Evolutionary conservation across 2,797 vertebrate species (phyloP).

Genomic region (Lacerta bilineata): DNA sequence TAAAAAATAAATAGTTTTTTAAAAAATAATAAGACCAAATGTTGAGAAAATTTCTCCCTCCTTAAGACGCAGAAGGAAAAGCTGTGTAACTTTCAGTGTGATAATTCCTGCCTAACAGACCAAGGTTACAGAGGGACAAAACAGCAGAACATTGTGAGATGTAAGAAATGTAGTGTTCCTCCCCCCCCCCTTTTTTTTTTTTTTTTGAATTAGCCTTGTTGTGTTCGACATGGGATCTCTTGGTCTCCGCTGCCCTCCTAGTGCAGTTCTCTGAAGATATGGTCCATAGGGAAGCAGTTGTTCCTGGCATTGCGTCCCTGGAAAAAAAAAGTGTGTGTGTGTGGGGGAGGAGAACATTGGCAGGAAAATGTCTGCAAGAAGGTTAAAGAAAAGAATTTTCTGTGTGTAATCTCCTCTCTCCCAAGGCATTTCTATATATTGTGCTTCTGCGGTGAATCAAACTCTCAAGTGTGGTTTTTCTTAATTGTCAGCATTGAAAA

Average conservation of each 20-base stretch:
- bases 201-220: not conserved
- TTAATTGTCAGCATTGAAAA: slow-evolving; percentile 49
- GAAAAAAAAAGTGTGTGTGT: not conserved
- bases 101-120: not conserved
- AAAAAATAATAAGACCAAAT: not conserved
- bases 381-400: slow-evolving; percentile 27
- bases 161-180: not conserved
- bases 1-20: not conserved
- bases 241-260: slow-evolving; percentile 7
- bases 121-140: not conserved
- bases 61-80: not conserved
- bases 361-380: slow-evolving; percentile 11
- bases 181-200: not conserved
- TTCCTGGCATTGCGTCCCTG: slow-evolving; percentile 11
- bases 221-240: not conserved
- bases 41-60: not conserved
- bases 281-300: not conserved
- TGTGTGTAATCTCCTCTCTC: slow-evolving; percentile 11
- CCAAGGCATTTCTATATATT: not conserved
- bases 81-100: not conserved
- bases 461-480: slow-evolving; percentile 25
- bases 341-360: not conserved
- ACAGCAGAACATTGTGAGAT: not conserved
- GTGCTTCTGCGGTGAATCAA: not conserved
- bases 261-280: slow-evolving; percentile 15